Base-by-base conservation (phyloP, 2,888 invertebrate species). In the Troglohyphantes excavatus region DNA sequence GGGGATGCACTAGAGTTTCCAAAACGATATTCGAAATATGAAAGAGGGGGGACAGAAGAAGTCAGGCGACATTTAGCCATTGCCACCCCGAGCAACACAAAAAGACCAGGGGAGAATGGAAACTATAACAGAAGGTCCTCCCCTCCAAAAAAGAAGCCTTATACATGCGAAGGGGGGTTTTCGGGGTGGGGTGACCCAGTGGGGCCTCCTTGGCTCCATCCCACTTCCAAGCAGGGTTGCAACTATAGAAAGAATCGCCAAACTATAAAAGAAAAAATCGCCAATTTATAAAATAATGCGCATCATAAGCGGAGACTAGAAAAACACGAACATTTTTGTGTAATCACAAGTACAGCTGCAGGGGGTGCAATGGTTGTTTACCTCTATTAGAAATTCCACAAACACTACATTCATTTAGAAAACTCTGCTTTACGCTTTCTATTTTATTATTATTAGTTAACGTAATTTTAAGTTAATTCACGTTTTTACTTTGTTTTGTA, bases 141-240 rank as follows among this genome's bases (percentile, higher is more conserved):
- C 5, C 53, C 61, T 27, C 17, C 61, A 26, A 27, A 65, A 79
- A 75, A 79, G 72, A 72, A 70, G 61, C 70, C 63, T 13, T 79
- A 61, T 79, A n/a, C n/a, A n/a, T n/a, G n/a, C n/a, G n/a, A n/a
- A 72, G 43, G 78, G 70, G 59, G 53, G 39, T 29, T 27, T 19
- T 43, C 21, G 27, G 19, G 83, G 33, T 73, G 72, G 83, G 85
- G 70, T 68, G 76, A 86, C 86, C 63, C 39, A 63, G 29, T 21
- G 13, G 82, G 88, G 82, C 82, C 88, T 81, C 88, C 53, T 43
- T 81, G 81, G 88, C 73, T 82, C 88, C 82, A 82, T 82, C 88
- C 88, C 82, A 76, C 82, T 76, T 67, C 39, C 72, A 29, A 61
- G 39, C 61, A 43, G 46, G 43, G 67, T 39, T 39, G 39, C 39